These are phyloP conservation scores for Megalurothrips usitatus DNA, from an alignment of 2,888 invertebrate species.

Conservation along the genomic window DNA sequence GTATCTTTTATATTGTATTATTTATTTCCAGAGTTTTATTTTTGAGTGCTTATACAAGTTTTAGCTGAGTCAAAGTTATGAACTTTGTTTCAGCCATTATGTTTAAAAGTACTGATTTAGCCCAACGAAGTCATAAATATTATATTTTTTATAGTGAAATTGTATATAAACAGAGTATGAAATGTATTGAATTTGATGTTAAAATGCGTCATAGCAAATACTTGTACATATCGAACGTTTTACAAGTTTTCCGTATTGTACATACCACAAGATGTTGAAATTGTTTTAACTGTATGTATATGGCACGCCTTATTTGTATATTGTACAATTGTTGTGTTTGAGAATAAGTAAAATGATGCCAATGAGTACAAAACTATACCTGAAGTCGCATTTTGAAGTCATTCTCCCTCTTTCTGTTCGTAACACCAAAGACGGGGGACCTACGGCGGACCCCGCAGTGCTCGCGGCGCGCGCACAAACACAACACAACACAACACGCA, in stretches of 20 bases:
- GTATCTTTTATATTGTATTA: constrained; percentile 9
- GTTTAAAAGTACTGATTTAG: background rate
- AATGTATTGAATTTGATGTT: background rate
- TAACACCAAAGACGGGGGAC: too few relatives aligned
- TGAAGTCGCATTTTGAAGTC: background rate
- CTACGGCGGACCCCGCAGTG: too few relatives aligned
- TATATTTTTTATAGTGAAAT: background rate
- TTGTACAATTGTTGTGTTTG: constrained; percentile 23
- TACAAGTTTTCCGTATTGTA: constrained; percentile 1
- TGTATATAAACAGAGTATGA: background rate
- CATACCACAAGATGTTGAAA: background rate
- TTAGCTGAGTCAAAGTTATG: background rate
- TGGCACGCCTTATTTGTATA: background rate
- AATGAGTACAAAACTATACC: constrained; percentile 17
- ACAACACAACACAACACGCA: too few relatives aligned
- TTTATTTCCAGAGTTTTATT: constrained; percentile 25
- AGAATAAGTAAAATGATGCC: constrained; percentile 5
- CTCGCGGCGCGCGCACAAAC: too few relatives aligned
- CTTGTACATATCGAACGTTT: constrained; percentile 1
- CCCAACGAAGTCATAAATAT: constrained; percentile 25
- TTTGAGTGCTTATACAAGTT: background rate
- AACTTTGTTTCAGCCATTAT: background rate
- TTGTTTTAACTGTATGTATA: background rate
- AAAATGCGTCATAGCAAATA: background rate
- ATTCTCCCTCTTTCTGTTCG: too few relatives aligned